These are phyloP conservation scores for Eupithecia subumbrata DNA, from an alignment of 2,888 invertebrate genomes.

Conservation along the genomic window DNA sequence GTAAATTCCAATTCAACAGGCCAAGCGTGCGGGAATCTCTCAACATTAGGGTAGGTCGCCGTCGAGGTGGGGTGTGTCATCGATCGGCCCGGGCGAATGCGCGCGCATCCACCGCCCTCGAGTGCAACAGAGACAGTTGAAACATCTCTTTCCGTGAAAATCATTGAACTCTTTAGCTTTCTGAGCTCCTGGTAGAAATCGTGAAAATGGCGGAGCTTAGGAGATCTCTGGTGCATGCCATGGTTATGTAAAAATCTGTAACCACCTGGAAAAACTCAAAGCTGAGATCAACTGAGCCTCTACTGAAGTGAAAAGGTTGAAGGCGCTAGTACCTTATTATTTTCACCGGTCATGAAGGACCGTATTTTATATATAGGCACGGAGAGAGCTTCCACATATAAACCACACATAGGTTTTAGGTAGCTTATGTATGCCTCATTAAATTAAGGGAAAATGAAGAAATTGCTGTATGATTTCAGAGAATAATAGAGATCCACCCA, in stretches of 20 bases:
- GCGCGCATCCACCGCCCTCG: constrained; percentile 29
- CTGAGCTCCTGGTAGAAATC: constrained; percentile 62
- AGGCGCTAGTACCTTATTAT: not conserved
- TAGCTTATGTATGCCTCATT: not conserved
- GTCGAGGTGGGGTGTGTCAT: constrained; percentile 11
- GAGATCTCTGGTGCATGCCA: constrained; percentile 29
- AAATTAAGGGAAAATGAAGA: not conserved
- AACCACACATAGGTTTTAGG: not conserved
- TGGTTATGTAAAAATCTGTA: not conserved
- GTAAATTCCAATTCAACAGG: constrained; percentile 1
- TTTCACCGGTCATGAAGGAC: not conserved
- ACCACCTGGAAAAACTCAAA: constrained; percentile 1
- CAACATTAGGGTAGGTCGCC: constrained; percentile 27
- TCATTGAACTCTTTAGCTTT: constrained; percentile 53
- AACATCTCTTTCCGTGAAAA: constrained; percentile 42
- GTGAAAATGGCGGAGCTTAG: constrained; percentile 72
- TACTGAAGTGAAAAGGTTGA: not conserved
- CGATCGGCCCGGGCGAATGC: constrained; percentile 28
- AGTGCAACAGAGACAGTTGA: constrained; percentile 10
- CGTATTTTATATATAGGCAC: too few species aligned
- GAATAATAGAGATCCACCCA: not conserved
- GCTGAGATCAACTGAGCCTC: not conserved
- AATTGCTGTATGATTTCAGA: not conserved
- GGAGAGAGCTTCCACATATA: not conserved
- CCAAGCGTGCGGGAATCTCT: not conserved